A percentile compares a stretch with the other conserved stretches of the same genome.
Conservation (phyloP, 2,888 invertebrate species). For the Rhogogaster chlorosoma region DNA sequence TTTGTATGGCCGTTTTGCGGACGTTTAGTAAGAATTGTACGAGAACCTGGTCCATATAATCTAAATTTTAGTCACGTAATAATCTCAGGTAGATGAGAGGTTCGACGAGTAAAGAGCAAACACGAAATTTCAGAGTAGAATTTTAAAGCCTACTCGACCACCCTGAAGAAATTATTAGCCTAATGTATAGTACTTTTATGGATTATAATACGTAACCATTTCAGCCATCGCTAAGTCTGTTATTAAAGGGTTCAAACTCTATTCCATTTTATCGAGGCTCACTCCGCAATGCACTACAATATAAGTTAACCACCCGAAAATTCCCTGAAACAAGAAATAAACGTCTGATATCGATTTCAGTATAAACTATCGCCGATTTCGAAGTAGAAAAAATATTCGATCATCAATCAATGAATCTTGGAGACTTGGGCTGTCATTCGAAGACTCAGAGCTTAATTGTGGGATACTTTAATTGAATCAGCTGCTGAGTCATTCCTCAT, state of each 20-base stretch:
- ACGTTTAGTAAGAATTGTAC: neutral
- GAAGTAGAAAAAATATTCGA: too few relatives aligned
- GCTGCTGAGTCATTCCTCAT: too few relatives aligned
- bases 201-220: constrained; percentile 26
- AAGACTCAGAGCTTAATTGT: too few relatives aligned
- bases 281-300: neutral
- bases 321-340: neutral
- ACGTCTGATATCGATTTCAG: neutral
- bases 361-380: neutral
- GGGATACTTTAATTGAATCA: too few relatives aligned
- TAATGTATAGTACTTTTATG: constrained; percentile 25
- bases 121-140: constrained; percentile 31
- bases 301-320: neutral
- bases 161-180: constrained; percentile 39
- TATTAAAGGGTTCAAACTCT: constrained; percentile 35
- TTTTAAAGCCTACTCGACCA: constrained; percentile 33
- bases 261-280: neutral
- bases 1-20: neutral
- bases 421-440: neutral
- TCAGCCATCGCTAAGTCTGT: neutral
- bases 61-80: constrained; percentile 46
- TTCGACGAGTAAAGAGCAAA: constrained; percentile 39
- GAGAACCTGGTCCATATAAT: neutral
- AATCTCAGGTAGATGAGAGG: constrained; percentile 3
- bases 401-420: too few relatives aligned